Evolutionary conservation across 2,888 invertebrate genomes (phyloP), one percentile per base, ranked within the genome.

Genomic region (Mesoligia furuncula): DNA sequence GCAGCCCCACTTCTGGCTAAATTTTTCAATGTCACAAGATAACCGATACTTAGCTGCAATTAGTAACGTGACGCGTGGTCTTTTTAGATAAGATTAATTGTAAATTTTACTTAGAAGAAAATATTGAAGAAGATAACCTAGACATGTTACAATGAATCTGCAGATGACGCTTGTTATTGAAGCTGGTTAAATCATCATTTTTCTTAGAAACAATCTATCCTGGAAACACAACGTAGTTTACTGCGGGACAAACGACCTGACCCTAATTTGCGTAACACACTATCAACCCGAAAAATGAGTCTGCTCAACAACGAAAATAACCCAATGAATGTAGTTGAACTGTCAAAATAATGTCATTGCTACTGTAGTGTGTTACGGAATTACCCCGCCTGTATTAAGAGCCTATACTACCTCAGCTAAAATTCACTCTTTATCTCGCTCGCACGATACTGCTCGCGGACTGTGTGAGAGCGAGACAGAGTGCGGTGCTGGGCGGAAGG

Each of bases 21-120:
- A 87, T 88, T 91, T 89, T 86, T 87, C 92, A 92, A 93, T 92
- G 92, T 93, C 90, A 93, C 92, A 84, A 86, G 84, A 79, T 79
- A 61, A 77, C 66, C 20, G 62, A 68, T 68, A n/a, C n/a, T n/a
- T n/a, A 27, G 64, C 57, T 72, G 42, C 66, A 79, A 31, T 64
- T 73, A 74, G 42, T 27, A 65, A 42, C 20, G 62, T 66, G 69
- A 74, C 65, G 7, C 3, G 48, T 45, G n/a, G 0, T 73, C 62
- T 66, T 73, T 67, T 62, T 62, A 77, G 61, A 70, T 2, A 7
- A 31, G 27, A 69, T 54, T 71, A n/a, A n/a, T n/a, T 11, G 31
- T 20, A 20, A 4, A 17, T 27, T 59, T 36, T 42, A 36, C 24
- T 24, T 17, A 54, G 4, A 24, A 45, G 27, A 24, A 64, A 57